Percentiles rank a stretch among this genome's conserved stretches.
Evolutionary conservation across 2,888 invertebrate genomes (phyloP).

Genomic region (Teleogryllus oceanicus): DNA sequence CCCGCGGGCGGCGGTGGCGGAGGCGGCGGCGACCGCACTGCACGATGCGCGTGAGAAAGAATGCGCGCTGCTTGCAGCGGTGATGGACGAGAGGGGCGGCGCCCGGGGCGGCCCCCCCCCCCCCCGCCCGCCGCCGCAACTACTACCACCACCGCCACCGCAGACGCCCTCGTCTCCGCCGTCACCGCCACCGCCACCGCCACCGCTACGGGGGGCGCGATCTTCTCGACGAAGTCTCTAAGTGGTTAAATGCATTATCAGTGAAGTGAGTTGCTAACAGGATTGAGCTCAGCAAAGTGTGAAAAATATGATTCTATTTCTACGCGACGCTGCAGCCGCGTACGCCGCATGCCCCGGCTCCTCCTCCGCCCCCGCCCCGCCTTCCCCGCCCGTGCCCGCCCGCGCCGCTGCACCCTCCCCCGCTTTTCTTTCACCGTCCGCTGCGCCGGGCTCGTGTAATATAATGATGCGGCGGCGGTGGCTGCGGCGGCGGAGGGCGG

Average conservation of each 20-base stretch:
- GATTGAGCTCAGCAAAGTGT: slow-evolving; percentile 34
- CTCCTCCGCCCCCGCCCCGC: background rate
- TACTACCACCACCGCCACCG: background rate
- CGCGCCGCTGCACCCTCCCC: background rate
- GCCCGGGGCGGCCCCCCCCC: background rate
- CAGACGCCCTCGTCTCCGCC: background rate
- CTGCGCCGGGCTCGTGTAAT: background rate
- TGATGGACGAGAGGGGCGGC: slow-evolving; percentile 49
- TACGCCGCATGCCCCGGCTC: background rate
- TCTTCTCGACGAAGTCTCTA: background rate
- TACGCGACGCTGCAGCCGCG: background rate
- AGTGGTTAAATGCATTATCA: slow-evolving; percentile 21
- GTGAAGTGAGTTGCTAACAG: slow-evolving; percentile 36
- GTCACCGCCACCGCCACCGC: background rate
- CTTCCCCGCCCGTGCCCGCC: no score
- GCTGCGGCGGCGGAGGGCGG: background rate
- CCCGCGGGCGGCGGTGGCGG: no score
- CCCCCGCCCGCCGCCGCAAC: background rate
- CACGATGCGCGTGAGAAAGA: background rate
- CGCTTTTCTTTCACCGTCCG: background rate
- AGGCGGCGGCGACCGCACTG: no score
- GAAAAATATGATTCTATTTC: slow-evolving; percentile 32
- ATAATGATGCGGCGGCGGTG: slow-evolving; percentile 4
- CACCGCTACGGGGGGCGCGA: background rate
- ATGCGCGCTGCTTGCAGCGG: background rate